Evolutionary conservation across 2,888 invertebrate genomes (phyloP).

Genomic region (Philonicus albiceps): DNA sequence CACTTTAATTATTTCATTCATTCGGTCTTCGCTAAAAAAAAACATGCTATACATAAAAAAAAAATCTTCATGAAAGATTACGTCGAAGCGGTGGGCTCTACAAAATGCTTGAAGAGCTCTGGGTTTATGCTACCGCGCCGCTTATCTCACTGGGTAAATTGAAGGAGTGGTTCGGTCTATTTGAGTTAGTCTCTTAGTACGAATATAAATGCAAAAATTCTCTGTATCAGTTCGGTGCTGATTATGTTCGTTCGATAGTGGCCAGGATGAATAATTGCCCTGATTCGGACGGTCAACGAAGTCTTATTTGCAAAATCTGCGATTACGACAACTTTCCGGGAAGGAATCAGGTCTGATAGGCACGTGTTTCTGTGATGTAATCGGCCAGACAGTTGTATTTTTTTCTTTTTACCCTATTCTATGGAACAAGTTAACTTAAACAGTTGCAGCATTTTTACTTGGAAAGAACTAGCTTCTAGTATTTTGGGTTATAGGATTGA

Average conservation of each 20-base stretch:
- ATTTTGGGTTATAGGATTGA: background rate
- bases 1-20: slow-evolving; percentile 27
- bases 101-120: background rate
- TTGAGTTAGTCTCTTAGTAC: slow-evolving; percentile 9
- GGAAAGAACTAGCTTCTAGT: no score
- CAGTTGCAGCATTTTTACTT: background rate
- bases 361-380: background rate
- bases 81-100: background rate
- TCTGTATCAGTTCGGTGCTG: background rate
- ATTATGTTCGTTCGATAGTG: background rate
- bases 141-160: slow-evolving; percentile 16
- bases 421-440: background rate
- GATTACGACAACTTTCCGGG: background rate
- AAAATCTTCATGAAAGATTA: background rate
- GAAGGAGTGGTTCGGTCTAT: slow-evolving; percentile 4
- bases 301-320: background rate
- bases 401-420: no score
- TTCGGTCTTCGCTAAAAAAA: background rate
- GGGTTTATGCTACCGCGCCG: background rate
- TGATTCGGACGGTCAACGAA: background rate
- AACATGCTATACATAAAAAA: background rate
- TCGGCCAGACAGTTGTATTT: background rate
- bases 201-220: background rate
- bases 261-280: background rate
- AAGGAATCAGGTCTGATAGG: background rate